Evolutionary conservation across 2,888 invertebrate genomes (phyloP).

Genomic region (Latrodectus elegans): DNA sequence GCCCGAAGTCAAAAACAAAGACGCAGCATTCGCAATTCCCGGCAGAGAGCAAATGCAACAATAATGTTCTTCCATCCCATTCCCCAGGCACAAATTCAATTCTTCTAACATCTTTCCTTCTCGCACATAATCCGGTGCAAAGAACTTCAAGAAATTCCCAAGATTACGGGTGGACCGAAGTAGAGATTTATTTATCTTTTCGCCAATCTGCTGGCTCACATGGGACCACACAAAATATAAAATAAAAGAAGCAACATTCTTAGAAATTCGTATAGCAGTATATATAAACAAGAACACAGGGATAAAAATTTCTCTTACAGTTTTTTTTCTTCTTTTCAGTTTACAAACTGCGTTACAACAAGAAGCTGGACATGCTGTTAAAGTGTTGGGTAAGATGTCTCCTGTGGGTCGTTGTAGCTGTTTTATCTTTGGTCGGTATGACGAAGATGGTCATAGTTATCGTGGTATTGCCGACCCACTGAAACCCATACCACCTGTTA

Average conservation of each 20-base stretch:
- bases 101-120: constrained; percentile 38
- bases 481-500: no score
- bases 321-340: constrained; percentile 11
- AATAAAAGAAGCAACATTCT: no score
- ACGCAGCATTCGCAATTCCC: not conserved
- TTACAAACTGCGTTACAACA: constrained; percentile 21
- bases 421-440: constrained; percentile 19
- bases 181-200: constrained; percentile 41
- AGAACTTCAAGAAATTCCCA: constrained; percentile 10
- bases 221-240: constrained; percentile 16
- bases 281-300: constrained; percentile 38
- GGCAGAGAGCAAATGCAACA: no score
- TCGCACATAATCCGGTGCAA: not conserved
- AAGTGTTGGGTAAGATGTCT: not conserved
- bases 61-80: not conserved
- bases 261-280: no score
- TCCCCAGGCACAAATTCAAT: constrained; percentile 40
- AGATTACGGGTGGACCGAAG: constrained; percentile 30
- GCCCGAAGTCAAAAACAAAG: no score
- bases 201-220: constrained; percentile 15
- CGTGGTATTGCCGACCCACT: no score
- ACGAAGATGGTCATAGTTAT: constrained; percentile 7
- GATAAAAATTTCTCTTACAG: constrained; percentile 13
- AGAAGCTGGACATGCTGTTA: constrained; percentile 9
- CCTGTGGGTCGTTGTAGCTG: constrained; percentile 27